Evolutionary conservation across 2,113 vertebrate genomes (phyloP).

Genomic region (Zingel zingel): DNA sequence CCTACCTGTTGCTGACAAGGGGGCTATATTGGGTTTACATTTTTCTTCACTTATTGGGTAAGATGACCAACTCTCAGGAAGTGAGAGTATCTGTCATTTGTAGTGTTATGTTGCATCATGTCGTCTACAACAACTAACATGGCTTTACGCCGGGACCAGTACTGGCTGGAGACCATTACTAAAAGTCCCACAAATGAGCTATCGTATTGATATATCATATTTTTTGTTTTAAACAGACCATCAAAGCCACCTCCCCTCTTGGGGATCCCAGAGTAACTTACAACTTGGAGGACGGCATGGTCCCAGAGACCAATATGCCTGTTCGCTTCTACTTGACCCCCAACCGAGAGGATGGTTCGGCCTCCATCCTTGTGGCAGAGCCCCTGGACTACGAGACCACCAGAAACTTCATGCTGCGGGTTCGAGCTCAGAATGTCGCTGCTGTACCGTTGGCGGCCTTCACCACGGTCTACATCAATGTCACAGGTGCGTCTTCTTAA

Average conservation of each 20-base stretch:
- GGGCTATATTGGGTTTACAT: neutral
- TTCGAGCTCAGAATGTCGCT: slow-evolving; percentile 91
- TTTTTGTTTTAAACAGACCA: slow-evolving; percentile 80
- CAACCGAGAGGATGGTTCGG: slow-evolving; percentile 90
- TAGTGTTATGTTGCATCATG: neutral
- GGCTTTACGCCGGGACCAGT: neutral
- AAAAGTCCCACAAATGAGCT: neutral
- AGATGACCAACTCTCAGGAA: neutral
- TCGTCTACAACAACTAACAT: fast-evolving
- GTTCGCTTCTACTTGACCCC: slow-evolving; percentile 91
- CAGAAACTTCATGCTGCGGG: slow-evolving; percentile 87
- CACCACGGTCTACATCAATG: slow-evolving; percentile 84
- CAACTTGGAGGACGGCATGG: slow-evolving; percentile 90
- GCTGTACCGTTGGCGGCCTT: slow-evolving; percentile 90
- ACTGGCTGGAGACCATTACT: neutral
- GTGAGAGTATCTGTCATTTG: neutral
- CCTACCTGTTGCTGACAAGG: neutral
- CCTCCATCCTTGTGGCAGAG: slow-evolving; percentile 90
- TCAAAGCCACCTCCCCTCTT: slow-evolving; percentile 90
- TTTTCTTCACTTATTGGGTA: too few species aligned
- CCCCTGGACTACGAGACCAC: slow-evolving; percentile 91
- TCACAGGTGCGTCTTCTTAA: slow-evolving; percentile 85
- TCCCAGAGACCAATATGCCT: slow-evolving; percentile 92
- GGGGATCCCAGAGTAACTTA: slow-evolving; percentile 92
- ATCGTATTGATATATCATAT: neutral